Percentiles rank a stretch among this genome's conserved stretches.
Evolutionary conservation across 1,140 invertebrate genomes (phyloP).

Genomic region (Drosophila melanica): DNA sequence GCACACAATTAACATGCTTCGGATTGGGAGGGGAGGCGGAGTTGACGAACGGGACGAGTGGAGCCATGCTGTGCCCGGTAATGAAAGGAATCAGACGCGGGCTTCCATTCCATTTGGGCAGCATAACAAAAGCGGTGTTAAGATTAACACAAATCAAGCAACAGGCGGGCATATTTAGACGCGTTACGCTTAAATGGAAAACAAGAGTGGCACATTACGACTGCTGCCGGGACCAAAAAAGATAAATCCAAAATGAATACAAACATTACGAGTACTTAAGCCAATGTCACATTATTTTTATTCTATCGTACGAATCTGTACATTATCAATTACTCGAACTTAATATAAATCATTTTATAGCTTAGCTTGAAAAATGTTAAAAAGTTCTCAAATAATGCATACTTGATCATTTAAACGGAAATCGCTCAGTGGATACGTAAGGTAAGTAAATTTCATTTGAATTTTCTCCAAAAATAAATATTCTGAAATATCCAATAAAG

Average conservation of each 20-base stretch:
- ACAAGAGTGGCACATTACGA: constrained; percentile 40
- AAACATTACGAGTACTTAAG: neutral
- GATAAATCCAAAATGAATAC: neutral
- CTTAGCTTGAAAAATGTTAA: neutral
- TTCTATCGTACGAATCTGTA: too few species aligned
- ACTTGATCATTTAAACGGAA: neutral
- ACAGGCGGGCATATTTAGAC: constrained; percentile 37
- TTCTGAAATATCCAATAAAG: neutral
- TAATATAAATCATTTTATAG: neutral
- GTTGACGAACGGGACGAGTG: neutral
- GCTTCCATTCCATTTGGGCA: constrained; percentile 40
- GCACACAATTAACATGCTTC: constrained; percentile 56
- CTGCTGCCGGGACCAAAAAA: constrained; percentile 1
- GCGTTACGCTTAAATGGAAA: constrained; percentile 18
- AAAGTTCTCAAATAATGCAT: neutral
- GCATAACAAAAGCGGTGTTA: constrained; percentile 42
- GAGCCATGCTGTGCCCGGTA: constrained; percentile 55
- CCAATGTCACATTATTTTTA: too few species aligned
- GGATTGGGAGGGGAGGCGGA: neutral
- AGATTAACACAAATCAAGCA: constrained; percentile 65
- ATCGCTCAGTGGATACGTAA: neutral
- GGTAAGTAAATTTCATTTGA: constrained; percentile 3
- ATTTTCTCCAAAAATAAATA: neutral
- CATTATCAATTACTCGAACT: neutral
- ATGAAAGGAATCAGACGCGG: constrained; percentile 43